Base-by-base conservation (phyloP, 2,113 vertebrate species). In the Mastomys natalensis region DNA sequence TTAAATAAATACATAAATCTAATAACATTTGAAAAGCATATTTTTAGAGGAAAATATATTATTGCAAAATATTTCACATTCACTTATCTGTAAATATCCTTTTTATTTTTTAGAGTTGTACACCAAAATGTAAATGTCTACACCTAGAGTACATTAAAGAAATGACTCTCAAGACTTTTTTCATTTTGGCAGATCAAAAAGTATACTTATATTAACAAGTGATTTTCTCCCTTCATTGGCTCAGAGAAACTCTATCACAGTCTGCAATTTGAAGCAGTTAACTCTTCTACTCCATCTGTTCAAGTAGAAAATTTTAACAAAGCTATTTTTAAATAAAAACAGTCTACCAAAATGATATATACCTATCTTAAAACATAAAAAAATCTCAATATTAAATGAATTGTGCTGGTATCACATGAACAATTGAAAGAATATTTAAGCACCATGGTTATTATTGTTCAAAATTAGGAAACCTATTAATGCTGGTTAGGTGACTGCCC, bases 231-330 rank as follows among this genome's bases (percentile, higher is more conserved):
- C 62, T 70, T 85, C 13, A 53, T 19, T 87, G 58, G 45, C 13
- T 29, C 64, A 80, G 19, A 82, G 11, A 68, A 80, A 84, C 48
- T 37, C 51, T 72, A 58, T 89, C 51, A 82, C 45, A 82, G 34
- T 77, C 40, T 94, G 68, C 77, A 94, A 94, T 82, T 90, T 95
- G 76, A 60, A 64, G 12, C 21, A 53, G 11, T 95, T 95, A 88
- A 76, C 26, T 53, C 2, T 58, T 55, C 43, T 82, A 87, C 58
- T 9, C 24, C 34, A 78, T 90, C n/a, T 87, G 5, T 90, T 95
- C 21, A 82, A 82, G 40, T 64, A 89, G 73, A 77, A 87, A 82
- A 64, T 76, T n/a, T 95, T 87, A 55, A 88, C 66, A 92, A 72
- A 94, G 13, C 55, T 88, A 88, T 84, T 94, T 94, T 90, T 74